A percentile compares a stretch with the other conserved stretches of the same genome.
These are phyloP conservation scores for Troilus luridus DNA, from an alignment of 2,888 invertebrate genomes.

Conservation along the genomic window DNA sequence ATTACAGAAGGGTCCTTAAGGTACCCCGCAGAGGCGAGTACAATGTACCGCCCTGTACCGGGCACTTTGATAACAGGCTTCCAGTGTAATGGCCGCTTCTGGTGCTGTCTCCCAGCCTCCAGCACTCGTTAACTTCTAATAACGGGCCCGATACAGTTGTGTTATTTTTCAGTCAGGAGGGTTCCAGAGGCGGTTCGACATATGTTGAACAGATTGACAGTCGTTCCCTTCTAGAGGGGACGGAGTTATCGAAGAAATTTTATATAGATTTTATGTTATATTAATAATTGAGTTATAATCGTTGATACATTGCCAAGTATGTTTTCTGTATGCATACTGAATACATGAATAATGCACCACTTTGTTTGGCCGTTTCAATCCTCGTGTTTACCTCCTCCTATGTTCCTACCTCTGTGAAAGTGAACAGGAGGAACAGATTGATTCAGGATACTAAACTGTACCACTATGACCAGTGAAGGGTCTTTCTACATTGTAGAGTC, in stretches of 20 bases:
- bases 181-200: not conserved
- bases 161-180: slow-evolving; percentile 19
- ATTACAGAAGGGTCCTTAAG: slow-evolving; percentile 23
- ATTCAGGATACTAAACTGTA: too few relatives aligned
- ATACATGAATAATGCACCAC: too few relatives aligned
- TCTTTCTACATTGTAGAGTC: too few relatives aligned
- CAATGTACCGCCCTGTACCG: slow-evolving; percentile 35
- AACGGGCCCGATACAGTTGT: slow-evolving; percentile 23
- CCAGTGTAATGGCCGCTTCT: slow-evolving; percentile 23
- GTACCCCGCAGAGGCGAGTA: slow-evolving; percentile 13
- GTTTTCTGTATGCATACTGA: too few relatives aligned
- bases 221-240: not conserved
- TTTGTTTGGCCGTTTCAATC: too few relatives aligned
- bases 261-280: too few relatives aligned
- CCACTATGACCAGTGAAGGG: too few relatives aligned
- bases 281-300: too few relatives aligned
- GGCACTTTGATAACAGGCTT: slow-evolving; percentile 47
- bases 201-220: slow-evolving; percentile 15
- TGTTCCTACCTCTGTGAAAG: too few relatives aligned
- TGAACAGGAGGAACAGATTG: too few relatives aligned
- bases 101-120: slow-evolving; percentile 15
- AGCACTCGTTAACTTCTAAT: slow-evolving; percentile 47
- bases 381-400: too few relatives aligned
- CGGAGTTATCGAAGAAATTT: not conserved
- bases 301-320: too few relatives aligned